Percentiles rank a stretch among this genome's conserved stretches.
These are phyloP conservation scores for Paramormyrops kingsleyae DNA, from an alignment of 2,113 vertebrate genomes.

Conservation along the genomic window DNA sequence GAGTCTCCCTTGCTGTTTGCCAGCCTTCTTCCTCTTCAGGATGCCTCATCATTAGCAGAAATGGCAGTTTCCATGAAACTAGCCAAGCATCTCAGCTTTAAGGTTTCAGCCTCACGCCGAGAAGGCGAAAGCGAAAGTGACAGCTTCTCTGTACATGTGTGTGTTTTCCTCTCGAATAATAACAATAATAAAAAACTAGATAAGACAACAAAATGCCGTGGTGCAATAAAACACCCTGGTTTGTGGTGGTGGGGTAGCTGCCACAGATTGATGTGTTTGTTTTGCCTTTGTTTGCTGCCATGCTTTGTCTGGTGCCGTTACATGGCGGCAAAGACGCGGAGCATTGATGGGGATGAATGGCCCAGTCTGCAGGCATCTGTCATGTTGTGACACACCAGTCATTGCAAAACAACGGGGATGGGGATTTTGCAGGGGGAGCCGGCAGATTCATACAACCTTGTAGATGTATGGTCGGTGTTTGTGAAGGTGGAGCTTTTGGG, in stretches of 20 bases:
- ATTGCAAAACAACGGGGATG: constrained; percentile 48
- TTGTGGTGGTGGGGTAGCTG: constrained; percentile 3
- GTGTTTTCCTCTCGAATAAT: not conserved
- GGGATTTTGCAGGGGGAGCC: not conserved
- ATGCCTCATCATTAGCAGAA: not conserved
- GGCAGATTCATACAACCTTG: not conserved
- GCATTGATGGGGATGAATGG: constrained; percentile 64
- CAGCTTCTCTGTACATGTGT: not conserved
- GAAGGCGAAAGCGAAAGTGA: not conserved
- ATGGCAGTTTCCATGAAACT: not conserved
- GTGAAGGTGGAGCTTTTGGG: not conserved
- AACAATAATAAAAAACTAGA: not conserved
- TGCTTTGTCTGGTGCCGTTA: constrained; percentile 49
- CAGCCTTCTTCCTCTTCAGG: not conserved
- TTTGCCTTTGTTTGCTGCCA: constrained; percentile 49
- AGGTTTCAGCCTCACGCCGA: not conserved
- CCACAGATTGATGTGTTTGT: constrained; percentile 62
- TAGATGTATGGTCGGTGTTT: not conserved
- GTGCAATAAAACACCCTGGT: constrained; percentile 1
- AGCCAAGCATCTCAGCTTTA: not conserved
- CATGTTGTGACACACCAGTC: constrained; percentile 56
- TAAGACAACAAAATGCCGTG: not conserved
- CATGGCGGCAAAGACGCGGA: constrained; percentile 51
- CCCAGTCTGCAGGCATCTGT: constrained; percentile 54
- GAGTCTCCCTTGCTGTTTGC: not conserved